Base-by-base conservation (phyloP, 1,140 invertebrate species). In the Pseudomyrmex pallidus region DNA sequence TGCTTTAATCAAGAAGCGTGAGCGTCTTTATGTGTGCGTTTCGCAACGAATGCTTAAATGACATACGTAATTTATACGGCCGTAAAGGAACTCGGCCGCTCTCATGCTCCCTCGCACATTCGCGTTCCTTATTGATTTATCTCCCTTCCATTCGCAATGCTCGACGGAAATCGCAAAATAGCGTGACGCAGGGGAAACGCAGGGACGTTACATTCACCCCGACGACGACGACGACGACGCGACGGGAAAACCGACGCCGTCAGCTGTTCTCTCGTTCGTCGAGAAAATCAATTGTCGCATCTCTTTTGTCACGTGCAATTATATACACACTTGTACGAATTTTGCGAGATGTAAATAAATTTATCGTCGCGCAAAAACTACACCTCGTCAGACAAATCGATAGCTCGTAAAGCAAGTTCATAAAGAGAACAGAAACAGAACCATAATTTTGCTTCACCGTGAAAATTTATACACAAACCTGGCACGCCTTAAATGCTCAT, bases 61-160 rank as follows among this genome's bases (percentile, higher is more conserved):
- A 70, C 56, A 80, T 12, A 72, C 46, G 20, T 70, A 72, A 80
- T 80, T 78, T 78, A 68, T 68, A 70, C 52, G 44, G n/a, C 7
- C 54, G 15, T 48, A 59, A 72, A 72, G 66, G 20, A 72, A 74
- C 66, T 50, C 50, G 20, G 12, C 44, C 48, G 20, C 22, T 74
- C 64, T 56, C 25, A 54, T 54, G 54, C 25, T 22, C 48, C n/a
- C 64, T 54, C 63, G 12, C 46, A 35, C 35, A 48, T 68, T 67
- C 56, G 50, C 25, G 57, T 44, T 46, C n/a, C 61, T 80, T 59
- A 77, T 66, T 57, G 73, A 85, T 84, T 78, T 85, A 84, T 74
- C 68, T 70, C 35, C 46, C 76, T 62, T 56, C 59, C 48, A 20
- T 72, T 84, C 74, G 74, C 73, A 35, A 57, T 35, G 50, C 66